phyloP scores from a whole-genome alignment of 2,797 vertebrate genomes.

The Clarias laeviceps region DNA sequence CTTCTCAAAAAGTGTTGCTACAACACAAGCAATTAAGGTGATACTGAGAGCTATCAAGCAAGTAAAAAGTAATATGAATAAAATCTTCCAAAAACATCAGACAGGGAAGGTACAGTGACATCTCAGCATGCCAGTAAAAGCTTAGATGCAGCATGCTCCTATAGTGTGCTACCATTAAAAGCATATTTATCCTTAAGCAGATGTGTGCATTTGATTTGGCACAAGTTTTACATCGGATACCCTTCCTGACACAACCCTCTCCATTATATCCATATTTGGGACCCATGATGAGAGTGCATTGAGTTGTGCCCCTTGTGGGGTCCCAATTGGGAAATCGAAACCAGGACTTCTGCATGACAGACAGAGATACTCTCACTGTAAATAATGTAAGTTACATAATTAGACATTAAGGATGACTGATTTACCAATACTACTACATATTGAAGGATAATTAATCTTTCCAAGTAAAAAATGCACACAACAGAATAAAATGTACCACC shows the following conservation, averaged over 20 bases:
- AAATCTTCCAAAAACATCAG: background rate
- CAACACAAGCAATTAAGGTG: background rate
- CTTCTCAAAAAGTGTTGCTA: background rate
- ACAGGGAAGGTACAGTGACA: background rate
- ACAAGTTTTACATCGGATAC: no score
- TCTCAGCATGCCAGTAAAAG: background rate
- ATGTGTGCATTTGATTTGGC: no score
- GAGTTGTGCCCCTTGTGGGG: no score
- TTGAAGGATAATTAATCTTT: background rate
- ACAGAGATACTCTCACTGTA: no score
- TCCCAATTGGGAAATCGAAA: no score
- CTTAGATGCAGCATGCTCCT: background rate
- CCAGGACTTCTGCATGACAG: no score
- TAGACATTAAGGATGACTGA: background rate
- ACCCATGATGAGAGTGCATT: no score
- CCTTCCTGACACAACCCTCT: no score
- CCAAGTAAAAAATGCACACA: background rate
- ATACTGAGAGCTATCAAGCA: background rate
- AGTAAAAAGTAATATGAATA: background rate
- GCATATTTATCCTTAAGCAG: background rate
- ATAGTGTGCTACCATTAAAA: background rate
- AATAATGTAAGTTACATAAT: background rate
- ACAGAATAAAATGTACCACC: background rate
- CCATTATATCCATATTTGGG: no score
- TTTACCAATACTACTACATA: background rate